phyloP scores from a whole-genome alignment of 2,797 vertebrate genomes.

The Acipenser oxyrinchus region DNA sequence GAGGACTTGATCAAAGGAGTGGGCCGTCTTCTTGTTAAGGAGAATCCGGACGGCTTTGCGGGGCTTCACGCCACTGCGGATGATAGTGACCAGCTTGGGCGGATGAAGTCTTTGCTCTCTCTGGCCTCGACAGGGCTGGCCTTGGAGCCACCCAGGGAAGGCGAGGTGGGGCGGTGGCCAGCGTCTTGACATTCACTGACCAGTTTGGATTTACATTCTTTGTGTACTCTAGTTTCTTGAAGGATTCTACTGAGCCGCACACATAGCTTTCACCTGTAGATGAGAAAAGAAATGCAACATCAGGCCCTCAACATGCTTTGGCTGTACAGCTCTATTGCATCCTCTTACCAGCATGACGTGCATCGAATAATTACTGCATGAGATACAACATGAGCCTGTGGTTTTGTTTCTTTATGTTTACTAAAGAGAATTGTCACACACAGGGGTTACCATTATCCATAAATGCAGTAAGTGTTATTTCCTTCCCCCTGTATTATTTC shows the following conservation, averaged over 20 bases:
- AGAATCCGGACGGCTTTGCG: slow-evolving; percentile 87
- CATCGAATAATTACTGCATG: too few relatives aligned
- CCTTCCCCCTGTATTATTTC: too few relatives aligned
- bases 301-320: too few relatives aligned
- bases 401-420: too few relatives aligned
- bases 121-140: slow-evolving; percentile 61
- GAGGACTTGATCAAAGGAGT: slow-evolving; percentile 95
- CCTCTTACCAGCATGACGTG: too few relatives aligned
- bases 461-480: too few relatives aligned
- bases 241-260: slow-evolving; percentile 91
- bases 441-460: too few relatives aligned
- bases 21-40: slow-evolving; percentile 96
- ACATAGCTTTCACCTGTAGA: slow-evolving; percentile 87
- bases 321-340: too few relatives aligned
- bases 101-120: slow-evolving; percentile 89
- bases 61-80: slow-evolving; percentile 92
- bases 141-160: slow-evolving; percentile 74
- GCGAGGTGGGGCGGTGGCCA: slow-evolving; percentile 53
- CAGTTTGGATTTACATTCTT: slow-evolving; percentile 98
- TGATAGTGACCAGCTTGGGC: slow-evolving; percentile 95
- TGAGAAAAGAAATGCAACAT: slow-evolving; percentile 5
- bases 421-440: too few relatives aligned
- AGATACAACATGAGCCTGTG: too few relatives aligned
- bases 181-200: slow-evolving; percentile 79
- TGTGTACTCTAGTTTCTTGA: slow-evolving; percentile 89